Evolutionary conservation across 2,888 invertebrate genomes (phyloP), one percentile per base, ranked within the genome.

Genomic region (Orchestes rusci): DNA sequence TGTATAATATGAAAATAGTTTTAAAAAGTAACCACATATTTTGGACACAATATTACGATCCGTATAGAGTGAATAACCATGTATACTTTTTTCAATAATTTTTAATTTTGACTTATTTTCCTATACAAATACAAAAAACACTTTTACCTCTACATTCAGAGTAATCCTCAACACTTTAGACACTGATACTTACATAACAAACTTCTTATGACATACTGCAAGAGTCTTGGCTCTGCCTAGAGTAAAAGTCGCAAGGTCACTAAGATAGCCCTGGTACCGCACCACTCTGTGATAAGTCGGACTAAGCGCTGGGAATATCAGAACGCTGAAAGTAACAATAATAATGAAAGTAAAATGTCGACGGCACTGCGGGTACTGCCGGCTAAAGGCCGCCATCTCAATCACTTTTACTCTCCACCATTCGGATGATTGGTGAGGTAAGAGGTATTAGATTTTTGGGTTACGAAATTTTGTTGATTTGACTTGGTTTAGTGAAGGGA

Each of bases 311-410:
- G 63, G 63, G 55, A 63, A 64, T 50, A 64, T 54, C 52, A 62
- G 56, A 53, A 61, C 60, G 57, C 63, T 61, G 59, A 62, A 63
- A 62, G 58, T 59, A 42, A 46, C 29, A 43, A 23, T 41, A 43
- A 40, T 39, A 46, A 67, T 65, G 68, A 68, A 68, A 68, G 68
- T 67, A 66, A 67, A 67, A 67, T 61, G 50, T 45, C 35, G 17
- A n/a, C n/a, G n/a, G 30, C 3, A 30, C 35, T 39, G 19, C 16
- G 29, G 27, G 10, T 31, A 45, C 45, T 49, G 49, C 45, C 49
- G 16, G 20, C 16, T 13, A 28, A 33, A 8, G 30, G n/a, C n/a
- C n/a, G n/a, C n/a, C n/a, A n/a, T n/a, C 32, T 17, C 32, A 47
- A 39, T 39, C 4, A 43, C 42, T 47, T 47, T 43, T 39, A 47